Evolutionary conservation across 2,797 vertebrate genomes (phyloP).

Genomic region (Ceryle rudis): DNA sequence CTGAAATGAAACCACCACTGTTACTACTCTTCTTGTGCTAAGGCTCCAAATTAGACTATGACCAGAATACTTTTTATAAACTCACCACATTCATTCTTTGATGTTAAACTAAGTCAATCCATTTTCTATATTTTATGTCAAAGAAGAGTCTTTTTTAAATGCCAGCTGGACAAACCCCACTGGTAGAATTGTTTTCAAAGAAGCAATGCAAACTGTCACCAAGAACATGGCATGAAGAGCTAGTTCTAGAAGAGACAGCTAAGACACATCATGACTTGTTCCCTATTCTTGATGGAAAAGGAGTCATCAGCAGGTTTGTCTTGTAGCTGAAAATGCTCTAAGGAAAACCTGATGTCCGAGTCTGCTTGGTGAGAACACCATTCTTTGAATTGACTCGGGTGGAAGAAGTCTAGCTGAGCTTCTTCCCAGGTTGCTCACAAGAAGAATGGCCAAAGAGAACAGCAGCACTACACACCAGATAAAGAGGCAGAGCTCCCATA

Average conservation of each 20-base stretch:
- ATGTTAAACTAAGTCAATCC: neutral
- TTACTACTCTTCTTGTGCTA: neutral
- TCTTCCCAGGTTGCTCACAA: neutral
- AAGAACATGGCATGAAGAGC: neutral
- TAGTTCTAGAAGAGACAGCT: neutral
- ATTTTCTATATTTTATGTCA: neutral
- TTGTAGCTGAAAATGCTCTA: neutral
- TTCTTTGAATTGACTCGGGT: neutral
- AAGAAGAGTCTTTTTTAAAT: neutral
- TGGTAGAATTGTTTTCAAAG: neutral
- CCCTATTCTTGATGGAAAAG: neutral
- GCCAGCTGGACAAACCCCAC: neutral
- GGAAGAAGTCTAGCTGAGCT: neutral
- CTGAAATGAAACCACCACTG: neutral
- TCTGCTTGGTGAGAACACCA: neutral
- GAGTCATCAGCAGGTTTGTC: neutral
- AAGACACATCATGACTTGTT: neutral
- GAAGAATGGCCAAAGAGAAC: neutral
- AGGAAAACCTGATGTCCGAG: neutral
- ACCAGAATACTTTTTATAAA: neutral
- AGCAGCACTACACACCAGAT: neutral
- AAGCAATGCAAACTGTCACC: neutral
- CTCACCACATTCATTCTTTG: neutral
- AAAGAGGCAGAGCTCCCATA: neutral
- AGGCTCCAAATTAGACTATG: neutral